These are phyloP conservation scores for Halcyon malimbica DNA, from an alignment of 2,113 vertebrate species.

Conservation along the genomic window DNA sequence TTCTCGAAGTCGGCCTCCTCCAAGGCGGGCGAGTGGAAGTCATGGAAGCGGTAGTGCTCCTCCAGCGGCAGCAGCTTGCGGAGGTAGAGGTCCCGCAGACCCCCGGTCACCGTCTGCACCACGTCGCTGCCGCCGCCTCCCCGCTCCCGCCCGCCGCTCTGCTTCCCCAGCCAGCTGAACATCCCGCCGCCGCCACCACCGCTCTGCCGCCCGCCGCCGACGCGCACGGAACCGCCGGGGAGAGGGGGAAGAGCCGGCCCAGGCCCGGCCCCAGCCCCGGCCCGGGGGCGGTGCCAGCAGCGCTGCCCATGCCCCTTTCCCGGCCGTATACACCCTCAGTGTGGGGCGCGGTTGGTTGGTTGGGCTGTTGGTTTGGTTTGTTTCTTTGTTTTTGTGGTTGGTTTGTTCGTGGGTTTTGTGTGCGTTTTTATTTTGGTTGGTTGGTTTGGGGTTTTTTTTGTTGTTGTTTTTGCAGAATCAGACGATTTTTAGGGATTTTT, in stretches of 20 bases:
- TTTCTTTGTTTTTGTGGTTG: too few species aligned
- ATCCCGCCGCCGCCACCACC: slow-evolving; percentile 59
- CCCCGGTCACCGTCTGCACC: slow-evolving; percentile 93
- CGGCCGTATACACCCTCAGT: too few species aligned
- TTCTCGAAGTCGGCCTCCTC: slow-evolving; percentile 98
- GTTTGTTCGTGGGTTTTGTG: neutral
- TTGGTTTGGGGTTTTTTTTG: too few species aligned
- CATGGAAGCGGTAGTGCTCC: slow-evolving; percentile 95
- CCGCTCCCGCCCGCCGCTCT: slow-evolving; percentile 74
- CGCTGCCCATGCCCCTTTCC: neutral
- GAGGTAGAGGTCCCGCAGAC: slow-evolving; percentile 88
- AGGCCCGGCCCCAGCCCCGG: neutral
- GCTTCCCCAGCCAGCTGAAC: slow-evolving; percentile 89
- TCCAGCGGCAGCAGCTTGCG: slow-evolving; percentile 94
- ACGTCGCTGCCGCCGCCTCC: slow-evolving; percentile 80
- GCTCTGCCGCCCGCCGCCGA: neutral
- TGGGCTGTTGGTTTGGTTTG: rapidly evolving
- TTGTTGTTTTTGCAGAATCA: neutral
- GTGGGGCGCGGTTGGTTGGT: too few species aligned
- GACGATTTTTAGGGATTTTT: too few species aligned
- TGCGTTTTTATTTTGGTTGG: neutral
- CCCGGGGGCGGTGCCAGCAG: neutral
- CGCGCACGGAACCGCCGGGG: neutral
- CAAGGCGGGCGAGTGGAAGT: slow-evolving; percentile 96
- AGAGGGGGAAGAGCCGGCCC: too few species aligned